Conservation (phyloP, 1,140 invertebrate species). For the Heliconius melpomene region DNA sequence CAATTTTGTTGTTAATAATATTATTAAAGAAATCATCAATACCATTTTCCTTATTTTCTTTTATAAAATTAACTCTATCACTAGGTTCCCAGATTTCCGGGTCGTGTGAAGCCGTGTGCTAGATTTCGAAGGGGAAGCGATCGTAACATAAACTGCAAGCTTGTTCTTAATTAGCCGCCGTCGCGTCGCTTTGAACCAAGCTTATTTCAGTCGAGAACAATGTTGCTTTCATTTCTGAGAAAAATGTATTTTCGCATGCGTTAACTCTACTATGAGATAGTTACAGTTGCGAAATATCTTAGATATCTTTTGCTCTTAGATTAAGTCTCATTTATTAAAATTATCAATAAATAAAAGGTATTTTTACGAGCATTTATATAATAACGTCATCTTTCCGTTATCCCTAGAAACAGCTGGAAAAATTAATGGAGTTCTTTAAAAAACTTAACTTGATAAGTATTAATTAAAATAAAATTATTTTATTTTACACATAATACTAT, state of each 20-base stretch:
- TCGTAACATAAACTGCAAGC: conserved; percentile 45
- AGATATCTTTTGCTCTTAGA: neutral
- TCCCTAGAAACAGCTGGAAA: no score
- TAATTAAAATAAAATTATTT: no score
- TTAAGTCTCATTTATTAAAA: neutral
- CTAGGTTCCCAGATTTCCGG: conserved; percentile 16
- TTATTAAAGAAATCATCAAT: neutral
- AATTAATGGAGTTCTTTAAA: no score
- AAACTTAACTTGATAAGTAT: no score
- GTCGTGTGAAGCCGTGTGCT: conserved; percentile 22
- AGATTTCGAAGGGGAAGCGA: conserved; percentile 43
- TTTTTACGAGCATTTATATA: no score
- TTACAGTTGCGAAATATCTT: neutral
- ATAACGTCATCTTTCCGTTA: no score
- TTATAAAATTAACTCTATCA: neutral
- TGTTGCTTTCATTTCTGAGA: conserved; percentile 36
- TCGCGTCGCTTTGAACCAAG: conserved; percentile 57
- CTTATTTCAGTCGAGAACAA: conserved; percentile 35
- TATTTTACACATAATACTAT: no score
- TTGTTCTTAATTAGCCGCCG: conserved; percentile 57
- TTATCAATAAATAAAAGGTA: no score
- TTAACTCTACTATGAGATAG: conserved; percentile 22
- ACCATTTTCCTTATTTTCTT: neutral
- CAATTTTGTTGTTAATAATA: neutral
- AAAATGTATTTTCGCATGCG: conserved; percentile 31